phyloP scores from a whole-genome alignment of 2,113 vertebrate genomes.

The Willisornis vidua region DNA sequence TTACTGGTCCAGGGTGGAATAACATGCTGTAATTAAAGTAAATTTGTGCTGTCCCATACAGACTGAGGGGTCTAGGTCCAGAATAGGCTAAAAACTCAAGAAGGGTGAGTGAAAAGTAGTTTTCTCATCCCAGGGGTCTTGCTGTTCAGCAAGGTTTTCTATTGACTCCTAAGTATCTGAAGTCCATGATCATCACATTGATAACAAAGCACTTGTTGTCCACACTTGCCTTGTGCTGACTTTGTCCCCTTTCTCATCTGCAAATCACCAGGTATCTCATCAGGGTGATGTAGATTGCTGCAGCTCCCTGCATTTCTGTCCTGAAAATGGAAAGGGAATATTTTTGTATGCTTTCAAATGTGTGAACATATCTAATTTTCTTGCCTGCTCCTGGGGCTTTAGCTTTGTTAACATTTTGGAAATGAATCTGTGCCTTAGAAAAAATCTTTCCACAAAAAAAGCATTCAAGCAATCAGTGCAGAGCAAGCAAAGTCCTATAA shows the following conservation, averaged over 20 bases:
- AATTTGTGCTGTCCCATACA: neutral
- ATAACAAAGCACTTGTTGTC: conserved; percentile 44
- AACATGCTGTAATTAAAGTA: neutral
- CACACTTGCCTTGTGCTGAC: neutral
- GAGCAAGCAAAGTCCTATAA: neutral
- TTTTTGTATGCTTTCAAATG: neutral
- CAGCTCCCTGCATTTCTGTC: neutral
- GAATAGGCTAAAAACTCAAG: neutral
- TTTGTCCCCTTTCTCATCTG: neutral
- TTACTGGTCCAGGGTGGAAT: neutral
- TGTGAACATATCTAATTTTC: conserved; percentile 53
- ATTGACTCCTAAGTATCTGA: neutral
- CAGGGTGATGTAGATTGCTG: neutral
- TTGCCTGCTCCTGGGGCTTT: neutral
- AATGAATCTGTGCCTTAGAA: conserved; percentile 19
- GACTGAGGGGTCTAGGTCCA: neutral
- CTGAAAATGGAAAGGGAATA: neutral
- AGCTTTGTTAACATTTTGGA: conserved; percentile 37
- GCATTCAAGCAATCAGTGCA: neutral
- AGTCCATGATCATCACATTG: neutral
- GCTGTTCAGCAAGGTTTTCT: conserved; percentile 21
- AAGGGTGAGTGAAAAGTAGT: neutral
- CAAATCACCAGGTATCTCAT: neutral
- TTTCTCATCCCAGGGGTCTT: neutral
- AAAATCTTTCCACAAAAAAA: conserved; percentile 4